Evolutionary conservation across 2,113 vertebrate species (phyloP).

Genomic region (Glaucidium brasilianum): DNA sequence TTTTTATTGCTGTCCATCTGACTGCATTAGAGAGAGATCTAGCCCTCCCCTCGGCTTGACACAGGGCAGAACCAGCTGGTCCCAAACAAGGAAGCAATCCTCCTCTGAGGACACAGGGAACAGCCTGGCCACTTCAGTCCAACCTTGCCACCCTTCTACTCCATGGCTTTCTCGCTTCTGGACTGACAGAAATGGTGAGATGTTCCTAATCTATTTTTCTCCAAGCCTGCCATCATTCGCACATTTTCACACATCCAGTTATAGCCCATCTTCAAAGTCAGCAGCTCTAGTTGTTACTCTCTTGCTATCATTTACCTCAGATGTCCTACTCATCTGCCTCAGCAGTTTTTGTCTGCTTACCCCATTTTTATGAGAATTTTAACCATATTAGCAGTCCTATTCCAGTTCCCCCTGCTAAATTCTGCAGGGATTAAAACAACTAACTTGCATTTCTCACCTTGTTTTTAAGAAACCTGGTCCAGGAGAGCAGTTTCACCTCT

Average conservation of each 20-base stretch:
- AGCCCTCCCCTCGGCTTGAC: neutral
- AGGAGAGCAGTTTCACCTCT: neutral
- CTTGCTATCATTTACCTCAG: neutral
- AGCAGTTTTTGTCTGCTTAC: neutral
- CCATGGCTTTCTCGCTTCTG: neutral
- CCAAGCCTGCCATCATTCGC: neutral
- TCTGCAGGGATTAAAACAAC: neutral
- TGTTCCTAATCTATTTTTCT: neutral
- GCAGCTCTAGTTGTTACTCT: neutral
- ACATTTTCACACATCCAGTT: neutral
- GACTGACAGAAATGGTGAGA: neutral
- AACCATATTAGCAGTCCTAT: neutral
- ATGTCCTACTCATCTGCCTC: neutral
- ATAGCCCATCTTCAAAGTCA: neutral
- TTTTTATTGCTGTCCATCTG: neutral
- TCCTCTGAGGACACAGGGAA: neutral
- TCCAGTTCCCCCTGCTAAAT: neutral
- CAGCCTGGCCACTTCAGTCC: neutral
- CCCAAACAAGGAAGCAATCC: neutral
- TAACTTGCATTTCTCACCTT: neutral
- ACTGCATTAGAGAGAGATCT: neutral
- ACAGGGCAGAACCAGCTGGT: neutral
- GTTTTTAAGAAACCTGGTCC: neutral
- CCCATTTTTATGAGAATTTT: neutral
- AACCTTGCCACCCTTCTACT: neutral